Percentiles rank a stretch among this genome's conserved stretches.
phyloP scores from a whole-genome alignment of 2,113 vertebrate species.

The Centropus bengalensis region DNA sequence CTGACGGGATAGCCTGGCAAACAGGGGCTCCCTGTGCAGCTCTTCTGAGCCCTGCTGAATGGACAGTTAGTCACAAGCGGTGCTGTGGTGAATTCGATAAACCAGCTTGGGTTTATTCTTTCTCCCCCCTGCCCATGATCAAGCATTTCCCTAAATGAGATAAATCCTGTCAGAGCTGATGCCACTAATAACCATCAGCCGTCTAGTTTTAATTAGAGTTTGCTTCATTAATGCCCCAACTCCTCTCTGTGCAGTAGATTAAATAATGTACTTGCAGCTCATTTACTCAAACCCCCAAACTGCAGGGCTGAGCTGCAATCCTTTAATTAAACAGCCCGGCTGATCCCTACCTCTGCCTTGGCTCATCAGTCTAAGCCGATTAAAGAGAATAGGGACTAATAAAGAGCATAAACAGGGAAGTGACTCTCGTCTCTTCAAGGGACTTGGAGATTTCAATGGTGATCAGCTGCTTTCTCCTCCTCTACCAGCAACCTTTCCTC shows the following conservation, averaged over 20 bases:
- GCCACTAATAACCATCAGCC: constrained; percentile 70
- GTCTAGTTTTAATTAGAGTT: constrained; percentile 77
- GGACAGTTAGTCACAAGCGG: background rate
- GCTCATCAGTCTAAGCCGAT: constrained; percentile 68
- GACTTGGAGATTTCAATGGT: constrained; percentile 5
- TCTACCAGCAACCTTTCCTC: background rate
- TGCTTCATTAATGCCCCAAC: constrained; percentile 73
- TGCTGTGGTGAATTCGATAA: constrained; percentile 47
- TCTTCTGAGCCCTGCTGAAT: background rate
- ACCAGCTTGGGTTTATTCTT: background rate
- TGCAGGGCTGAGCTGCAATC: constrained; percentile 60
- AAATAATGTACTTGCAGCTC: constrained; percentile 67
- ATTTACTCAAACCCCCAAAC: constrained; percentile 47
- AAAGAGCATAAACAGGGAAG: constrained; percentile 56
- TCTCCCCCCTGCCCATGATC: constrained; percentile 2
- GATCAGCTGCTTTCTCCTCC: background rate
- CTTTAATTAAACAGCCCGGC: constrained; percentile 68
- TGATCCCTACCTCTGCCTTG: constrained; percentile 47
- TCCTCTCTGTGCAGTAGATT: constrained; percentile 65
- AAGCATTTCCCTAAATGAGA: constrained; percentile 54
- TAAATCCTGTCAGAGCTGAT: constrained; percentile 70
- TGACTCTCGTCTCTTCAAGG: constrained; percentile 58
- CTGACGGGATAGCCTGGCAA: background rate
- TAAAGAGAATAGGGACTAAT: constrained; percentile 66
- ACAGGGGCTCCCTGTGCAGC: background rate